Base-by-base conservation (phyloP, 2,797 vertebrate species). In the Leptatherina wallacei region DNA sequence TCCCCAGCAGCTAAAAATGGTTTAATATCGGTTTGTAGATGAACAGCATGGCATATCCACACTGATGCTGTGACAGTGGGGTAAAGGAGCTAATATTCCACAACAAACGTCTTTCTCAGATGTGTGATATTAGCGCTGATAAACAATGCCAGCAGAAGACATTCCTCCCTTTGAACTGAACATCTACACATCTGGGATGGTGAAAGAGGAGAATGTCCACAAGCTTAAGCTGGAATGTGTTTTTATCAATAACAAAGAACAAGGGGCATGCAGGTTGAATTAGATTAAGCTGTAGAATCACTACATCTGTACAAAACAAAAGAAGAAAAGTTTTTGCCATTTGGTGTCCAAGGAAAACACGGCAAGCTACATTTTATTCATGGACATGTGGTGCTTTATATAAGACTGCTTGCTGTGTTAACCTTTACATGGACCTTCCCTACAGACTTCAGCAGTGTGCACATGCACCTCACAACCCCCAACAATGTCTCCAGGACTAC, bases 321-420 rank as follows among this genome's bases (percentile, higher is more conserved):
- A 47, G 52, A 36, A 47, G 8, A 42, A 24, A 8, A 22, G 5
- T 59, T 75, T 63, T 78, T 87, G 65, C 52, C 44, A 57, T 58
- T 83, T 58, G 0, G 57, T 8, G 24, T 81, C 83, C 83, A 92
- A 90, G 49, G 38, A 86, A 88, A 93, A 91, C 81, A 88, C 80
- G 81, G 63, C 22, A 65, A 66, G 70, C 29, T 76, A 90, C 88
- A 86, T 92, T 88, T 86, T 71, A 86, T 85, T 91, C 67, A 72
- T 65, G 56, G 77, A 86, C 88, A 89, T 87, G 85, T 86, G 82
- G 69, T 0, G 65, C 80, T 90, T 93, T 92, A 91, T 77, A 78
- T 89, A 93, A 93, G 89, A 74, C 74, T 61, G 3, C 91, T 80
- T 6, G 74, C 88, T 87, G 91, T 3, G 78, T 81, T 84, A 76